Percentiles rank a stretch among this genome's conserved stretches.
Conservation (phyloP, 2,888 invertebrate genomes). For the Conomelus anceps region DNA sequence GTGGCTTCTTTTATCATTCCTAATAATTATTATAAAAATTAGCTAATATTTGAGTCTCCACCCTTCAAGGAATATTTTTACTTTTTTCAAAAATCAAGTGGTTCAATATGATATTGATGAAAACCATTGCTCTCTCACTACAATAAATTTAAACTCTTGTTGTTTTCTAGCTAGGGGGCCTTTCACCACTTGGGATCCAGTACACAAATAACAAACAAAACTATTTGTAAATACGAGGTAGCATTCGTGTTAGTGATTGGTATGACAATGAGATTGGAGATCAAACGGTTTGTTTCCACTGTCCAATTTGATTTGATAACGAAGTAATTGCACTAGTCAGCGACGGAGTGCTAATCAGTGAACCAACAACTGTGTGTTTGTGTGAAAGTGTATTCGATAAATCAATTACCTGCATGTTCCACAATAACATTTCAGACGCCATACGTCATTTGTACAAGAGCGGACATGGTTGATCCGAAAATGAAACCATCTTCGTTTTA, state of each 20-base stretch:
- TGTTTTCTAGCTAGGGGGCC: neutral
- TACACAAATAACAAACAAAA: neutral
- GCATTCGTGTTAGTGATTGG: neutral
- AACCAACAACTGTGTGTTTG: neutral
- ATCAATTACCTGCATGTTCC: neutral
- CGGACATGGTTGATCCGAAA: neutral
- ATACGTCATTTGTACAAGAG: neutral
- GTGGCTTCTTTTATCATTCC: too few relatives aligned
- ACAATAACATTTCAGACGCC: neutral
- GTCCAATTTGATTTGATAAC: neutral
- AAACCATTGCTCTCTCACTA: too few relatives aligned
- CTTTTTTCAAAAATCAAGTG: too few relatives aligned
- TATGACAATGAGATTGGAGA: neutral
- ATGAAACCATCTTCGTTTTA: neutral
- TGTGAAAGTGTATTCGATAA: neutral
- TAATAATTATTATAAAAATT: too few relatives aligned
- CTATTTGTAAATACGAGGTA: neutral
- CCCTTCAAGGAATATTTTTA: too few relatives aligned
- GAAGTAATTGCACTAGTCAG: neutral
- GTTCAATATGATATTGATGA: too few relatives aligned
- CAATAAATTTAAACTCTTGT: neutral
- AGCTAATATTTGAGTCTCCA: too few relatives aligned
- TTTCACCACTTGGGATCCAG: neutral
- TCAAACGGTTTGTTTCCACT: neutral
- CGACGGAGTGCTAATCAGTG: neutral